Conservation (phyloP, 2,888 invertebrate genomes). For the Tryphoninae sp. region DNA sequence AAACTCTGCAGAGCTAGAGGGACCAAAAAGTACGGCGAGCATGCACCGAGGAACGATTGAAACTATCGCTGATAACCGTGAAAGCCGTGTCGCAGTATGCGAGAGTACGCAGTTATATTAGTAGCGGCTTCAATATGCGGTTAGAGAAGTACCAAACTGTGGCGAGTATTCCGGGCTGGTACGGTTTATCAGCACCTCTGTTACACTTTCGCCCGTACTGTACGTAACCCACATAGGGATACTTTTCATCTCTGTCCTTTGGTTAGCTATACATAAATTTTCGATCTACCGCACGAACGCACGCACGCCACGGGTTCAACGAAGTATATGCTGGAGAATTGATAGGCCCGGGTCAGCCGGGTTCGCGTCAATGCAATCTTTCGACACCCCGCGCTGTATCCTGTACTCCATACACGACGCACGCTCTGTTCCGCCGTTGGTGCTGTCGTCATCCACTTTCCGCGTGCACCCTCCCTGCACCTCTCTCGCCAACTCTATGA, state of each 20-base stretch:
- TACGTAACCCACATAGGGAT: neutral
- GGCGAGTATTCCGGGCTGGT: neutral
- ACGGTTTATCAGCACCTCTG: constrained; percentile 17
- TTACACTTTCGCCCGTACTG: constrained; percentile 1
- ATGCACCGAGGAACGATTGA: neutral
- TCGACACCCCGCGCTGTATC: constrained; percentile 37
- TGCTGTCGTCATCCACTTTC: neutral
- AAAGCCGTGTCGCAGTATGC: neutral
- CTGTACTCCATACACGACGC: constrained; percentile 6
- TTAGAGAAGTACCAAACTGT: neutral
- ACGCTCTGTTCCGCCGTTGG: constrained; percentile 7
- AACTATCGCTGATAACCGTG: constrained; percentile 6
- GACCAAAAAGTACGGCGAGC: neutral
- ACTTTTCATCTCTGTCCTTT: constrained; percentile 19
- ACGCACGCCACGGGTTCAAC: constrained; percentile 33
- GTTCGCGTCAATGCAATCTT: constrained; percentile 58
- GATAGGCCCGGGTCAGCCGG: constrained; percentile 51
- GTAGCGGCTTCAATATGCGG: constrained; percentile 5
- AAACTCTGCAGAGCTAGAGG: neutral
- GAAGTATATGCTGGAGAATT: constrained; percentile 48
- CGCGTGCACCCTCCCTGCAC: neutral
- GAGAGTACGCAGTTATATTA: constrained; percentile 31
- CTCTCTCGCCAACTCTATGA: neutral
- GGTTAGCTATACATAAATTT: neutral
- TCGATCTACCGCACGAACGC: constrained; percentile 15